Percentiles rank a stretch among this genome's conserved stretches.
These are phyloP conservation scores for Caprella mutica DNA, from an alignment of 2,888 invertebrate genomes.

Conservation along the genomic window DNA sequence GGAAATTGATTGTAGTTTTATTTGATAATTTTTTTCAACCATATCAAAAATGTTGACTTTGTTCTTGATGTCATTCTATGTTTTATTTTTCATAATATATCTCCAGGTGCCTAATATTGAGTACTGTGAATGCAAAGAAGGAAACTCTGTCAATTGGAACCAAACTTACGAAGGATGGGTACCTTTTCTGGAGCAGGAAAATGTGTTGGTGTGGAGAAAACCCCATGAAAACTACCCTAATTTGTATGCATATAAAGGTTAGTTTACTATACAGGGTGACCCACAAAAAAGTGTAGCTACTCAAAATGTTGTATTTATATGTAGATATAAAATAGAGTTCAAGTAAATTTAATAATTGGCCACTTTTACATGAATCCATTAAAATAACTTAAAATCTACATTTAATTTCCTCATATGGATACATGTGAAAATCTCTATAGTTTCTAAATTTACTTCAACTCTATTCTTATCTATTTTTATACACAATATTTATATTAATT, in stretches of 20 bases:
- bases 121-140: slow-evolving; percentile 28
- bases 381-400: not conserved
- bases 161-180: slow-evolving; percentile 47
- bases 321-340: no score
- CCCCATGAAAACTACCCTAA: slow-evolving; percentile 51
- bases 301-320: no score
- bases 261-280: no score
- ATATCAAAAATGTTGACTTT: no score
- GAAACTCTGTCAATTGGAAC: slow-evolving; percentile 5
- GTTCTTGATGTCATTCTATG: slow-evolving; percentile 35
- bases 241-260: slow-evolving; percentile 65
- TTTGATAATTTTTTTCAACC: not conserved
- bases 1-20: no score
- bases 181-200: slow-evolving; percentile 65
- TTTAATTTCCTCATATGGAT: not conserved
- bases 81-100: slow-evolving; percentile 25
- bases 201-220: slow-evolving; percentile 69
- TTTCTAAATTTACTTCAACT: no score
- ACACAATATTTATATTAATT: no score
- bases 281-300: no score
- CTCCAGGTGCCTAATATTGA: slow-evolving; percentile 21
- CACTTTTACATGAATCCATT: not conserved
- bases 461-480: no score
- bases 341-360: no score
- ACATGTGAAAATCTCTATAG: no score